These are phyloP conservation scores for Noctuana brunneofusca DNA, from an alignment of 2,888 invertebrate species.

Conservation along the genomic window DNA sequence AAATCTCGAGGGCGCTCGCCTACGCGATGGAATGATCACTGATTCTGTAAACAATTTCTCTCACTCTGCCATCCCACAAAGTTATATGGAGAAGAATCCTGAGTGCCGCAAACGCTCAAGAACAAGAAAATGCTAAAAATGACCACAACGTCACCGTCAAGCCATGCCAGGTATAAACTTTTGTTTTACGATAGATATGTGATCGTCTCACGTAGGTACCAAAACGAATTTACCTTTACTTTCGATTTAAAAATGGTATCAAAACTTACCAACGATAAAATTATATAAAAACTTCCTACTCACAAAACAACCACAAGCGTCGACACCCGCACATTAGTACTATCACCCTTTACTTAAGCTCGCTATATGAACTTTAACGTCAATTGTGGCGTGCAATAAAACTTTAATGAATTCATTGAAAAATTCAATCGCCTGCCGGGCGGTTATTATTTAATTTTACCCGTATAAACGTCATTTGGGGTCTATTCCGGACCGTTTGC, in stretches of 20 bases:
- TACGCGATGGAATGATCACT: too few relatives aligned
- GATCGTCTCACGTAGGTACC: neutral
- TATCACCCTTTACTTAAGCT: constrained; percentile 16
- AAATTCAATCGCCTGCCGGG: constrained; percentile 49
- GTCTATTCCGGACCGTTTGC: constrained; percentile 23
- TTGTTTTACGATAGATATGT: too few relatives aligned
- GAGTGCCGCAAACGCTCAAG: too few relatives aligned
- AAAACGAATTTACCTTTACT: neutral
- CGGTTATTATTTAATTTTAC: constrained; percentile 61
- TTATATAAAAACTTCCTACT: neutral
- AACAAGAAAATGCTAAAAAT: too few relatives aligned
- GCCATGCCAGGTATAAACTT: too few relatives aligned
- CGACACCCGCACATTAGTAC: constrained; percentile 6
- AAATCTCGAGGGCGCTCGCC: too few relatives aligned
- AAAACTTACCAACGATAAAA: neutral
- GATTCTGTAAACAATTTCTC: too few relatives aligned
- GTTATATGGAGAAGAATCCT: too few relatives aligned
- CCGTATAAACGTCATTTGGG: constrained; percentile 49
- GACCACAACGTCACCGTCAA: too few relatives aligned
- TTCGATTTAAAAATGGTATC: neutral
- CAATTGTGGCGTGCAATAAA: constrained; percentile 49
- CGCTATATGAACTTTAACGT: constrained; percentile 3
- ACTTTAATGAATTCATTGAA: constrained; percentile 59
- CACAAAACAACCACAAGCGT: constrained; percentile 1
- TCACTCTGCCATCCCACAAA: too few relatives aligned